Conservation (phyloP, 2,888 invertebrate species). For the Agriopis marginaria region DNA sequence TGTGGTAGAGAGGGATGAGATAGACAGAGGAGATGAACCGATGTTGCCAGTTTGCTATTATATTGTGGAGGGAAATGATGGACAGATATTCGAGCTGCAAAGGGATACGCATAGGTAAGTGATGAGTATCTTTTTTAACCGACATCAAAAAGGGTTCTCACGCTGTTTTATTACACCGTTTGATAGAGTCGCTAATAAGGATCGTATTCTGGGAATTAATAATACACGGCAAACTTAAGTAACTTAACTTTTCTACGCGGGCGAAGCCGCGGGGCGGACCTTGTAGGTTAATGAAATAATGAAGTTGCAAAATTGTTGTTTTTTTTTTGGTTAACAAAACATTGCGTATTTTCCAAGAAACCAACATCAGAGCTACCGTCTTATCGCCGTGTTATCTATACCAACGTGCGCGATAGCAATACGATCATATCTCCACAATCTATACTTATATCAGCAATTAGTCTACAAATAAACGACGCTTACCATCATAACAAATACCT, state of each 20-base stretch:
- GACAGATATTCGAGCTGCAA: conserved; percentile 90
- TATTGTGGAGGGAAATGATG: conserved; percentile 94
- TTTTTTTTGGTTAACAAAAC: not conserved
- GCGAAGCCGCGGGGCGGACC: no score
- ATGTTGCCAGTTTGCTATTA: conserved; percentile 96
- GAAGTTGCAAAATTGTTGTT: no score
- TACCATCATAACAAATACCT: conserved; percentile 11
- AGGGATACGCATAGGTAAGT: conserved; percentile 90
- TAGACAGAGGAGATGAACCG: conserved; percentile 93
- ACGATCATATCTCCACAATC: not conserved
- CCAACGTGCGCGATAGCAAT: conserved; percentile 12
- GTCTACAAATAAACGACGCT: conserved; percentile 1
- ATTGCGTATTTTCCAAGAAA: conserved; percentile 9
- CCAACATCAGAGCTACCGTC: conserved; percentile 1
- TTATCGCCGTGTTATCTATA: conserved; percentile 11
- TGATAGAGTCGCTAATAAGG: no score
- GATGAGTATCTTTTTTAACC: not conserved
- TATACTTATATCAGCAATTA: conserved; percentile 5
- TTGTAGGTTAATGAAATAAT: no score
- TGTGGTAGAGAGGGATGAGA: conserved; percentile 94
- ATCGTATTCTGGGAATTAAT: no score
- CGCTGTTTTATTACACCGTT: no score
- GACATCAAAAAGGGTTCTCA: no score
- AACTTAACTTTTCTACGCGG: no score
- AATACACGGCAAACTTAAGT: no score